Percentiles rank a stretch among this genome's conserved stretches.
Evolutionary conservation across 2,888 invertebrate species (phyloP).

Genomic region (Nematopogon swammerdamellus): DNA sequence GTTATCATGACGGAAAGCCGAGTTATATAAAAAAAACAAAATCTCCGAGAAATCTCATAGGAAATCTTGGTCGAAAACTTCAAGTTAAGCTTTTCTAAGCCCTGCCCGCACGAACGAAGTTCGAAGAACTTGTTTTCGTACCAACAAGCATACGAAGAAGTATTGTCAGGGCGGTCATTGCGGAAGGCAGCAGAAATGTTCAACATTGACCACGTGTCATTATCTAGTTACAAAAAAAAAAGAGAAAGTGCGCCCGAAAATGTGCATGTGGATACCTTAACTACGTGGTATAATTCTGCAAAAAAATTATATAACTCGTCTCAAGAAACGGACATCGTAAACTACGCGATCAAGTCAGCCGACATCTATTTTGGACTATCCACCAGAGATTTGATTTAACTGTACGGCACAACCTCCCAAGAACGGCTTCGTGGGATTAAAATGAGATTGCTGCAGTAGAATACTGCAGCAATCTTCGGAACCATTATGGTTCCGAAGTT

Average conservation of each 20-base stretch:
- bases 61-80: too few relatives aligned
- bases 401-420: not conserved
- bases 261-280: not conserved
- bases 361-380: slow-evolving; percentile 8
- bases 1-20: too few relatives aligned
- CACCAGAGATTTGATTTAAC: slow-evolving; percentile 10
- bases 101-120: not conserved
- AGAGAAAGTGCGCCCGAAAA: slow-evolving; percentile 1
- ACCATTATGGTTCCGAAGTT: not conserved
- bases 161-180: not conserved
- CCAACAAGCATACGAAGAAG: not conserved
- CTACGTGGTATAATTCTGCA: slow-evolving; percentile 4
- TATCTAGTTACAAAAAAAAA: not conserved
- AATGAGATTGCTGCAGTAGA: slow-evolving; percentile 6
- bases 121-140: not conserved
- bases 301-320: slow-evolving; percentile 4
- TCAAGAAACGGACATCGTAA: slow-evolving; percentile 6
- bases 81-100: too few relatives aligned
- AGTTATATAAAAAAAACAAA: too few relatives aligned
- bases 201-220: not conserved
- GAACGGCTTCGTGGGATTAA: slow-evolving; percentile 2
- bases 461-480: slow-evolving; percentile 5
- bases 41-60: too few relatives aligned
- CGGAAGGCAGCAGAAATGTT: slow-evolving; percentile 1
- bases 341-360: slow-evolving; percentile 6